Conservation (phyloP, 2,888 invertebrate species). For the Polyploca ridens region DNA sequence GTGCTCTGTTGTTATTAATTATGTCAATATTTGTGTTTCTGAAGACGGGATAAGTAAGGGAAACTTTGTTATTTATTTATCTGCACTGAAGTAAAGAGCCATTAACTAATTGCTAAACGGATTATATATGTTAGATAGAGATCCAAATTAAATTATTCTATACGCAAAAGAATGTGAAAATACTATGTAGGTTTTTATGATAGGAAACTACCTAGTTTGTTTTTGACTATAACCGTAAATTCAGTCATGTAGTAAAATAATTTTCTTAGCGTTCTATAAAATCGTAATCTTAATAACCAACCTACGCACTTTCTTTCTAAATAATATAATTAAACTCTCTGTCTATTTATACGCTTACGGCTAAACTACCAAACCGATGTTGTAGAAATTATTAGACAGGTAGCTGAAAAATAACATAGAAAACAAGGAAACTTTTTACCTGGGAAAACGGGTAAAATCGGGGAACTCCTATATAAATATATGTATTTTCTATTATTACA, state of each 20-base stretch:
- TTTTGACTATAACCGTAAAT: too few relatives aligned
- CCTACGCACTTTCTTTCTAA: too few relatives aligned
- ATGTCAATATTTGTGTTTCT: constrained; percentile 72
- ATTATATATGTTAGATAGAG: constrained; percentile 41
- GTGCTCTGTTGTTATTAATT: constrained; percentile 72
- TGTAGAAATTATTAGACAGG: too few relatives aligned
- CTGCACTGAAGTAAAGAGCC: constrained; percentile 49
- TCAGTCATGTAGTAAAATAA: neutral
- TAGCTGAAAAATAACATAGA: too few relatives aligned
- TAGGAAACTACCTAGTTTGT: too few relatives aligned
- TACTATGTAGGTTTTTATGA: neutral
- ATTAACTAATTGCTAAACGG: constrained; percentile 56
- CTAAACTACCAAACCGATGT: too few relatives aligned
- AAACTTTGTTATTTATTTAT: constrained; percentile 67
- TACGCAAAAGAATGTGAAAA: neutral
- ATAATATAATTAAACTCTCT: too few relatives aligned
- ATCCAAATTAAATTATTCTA: constrained; percentile 27
- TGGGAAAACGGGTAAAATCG: too few relatives aligned
- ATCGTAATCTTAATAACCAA: neutral
- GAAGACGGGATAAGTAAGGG: constrained; percentile 62
- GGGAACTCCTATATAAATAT: neutral
- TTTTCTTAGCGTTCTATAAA: neutral
- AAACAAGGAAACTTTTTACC: too few relatives aligned
- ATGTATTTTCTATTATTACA: neutral
- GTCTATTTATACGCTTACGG: too few relatives aligned